Base-by-base conservation (phyloP, 2,888 invertebrate genomes). In the Abscondita cerata region DNA sequence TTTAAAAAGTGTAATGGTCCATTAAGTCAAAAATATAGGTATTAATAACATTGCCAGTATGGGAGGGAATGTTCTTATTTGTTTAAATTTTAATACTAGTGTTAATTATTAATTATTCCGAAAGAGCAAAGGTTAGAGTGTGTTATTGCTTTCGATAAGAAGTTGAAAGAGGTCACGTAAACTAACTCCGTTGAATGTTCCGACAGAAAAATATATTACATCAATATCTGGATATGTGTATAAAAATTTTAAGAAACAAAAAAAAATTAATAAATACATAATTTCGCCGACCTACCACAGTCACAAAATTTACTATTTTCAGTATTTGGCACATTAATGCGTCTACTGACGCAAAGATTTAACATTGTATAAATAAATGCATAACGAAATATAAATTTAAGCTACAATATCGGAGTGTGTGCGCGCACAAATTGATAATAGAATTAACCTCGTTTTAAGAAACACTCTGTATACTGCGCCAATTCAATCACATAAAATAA, bases 71-170 rank as follows among this genome's bases (percentile, higher is more conserved):
- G 16, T 12, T 18, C 12, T n/a, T 19, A 36, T n/a, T 3, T 44
- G 16, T 46, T 46, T 12, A 15, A 62, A 52, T 58, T 57, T 65
- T 65, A 52, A 58, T 65, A 61, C 52, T 63, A 71, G 70, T 74
- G 75, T 73, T 73, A 73, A 72, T 72, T 73, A 72, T 71, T 75
- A 73, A 73, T 74, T 73, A 74, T 72, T 13, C 70, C 73, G 68
- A 59, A 72, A 66, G 72, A 72, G 65, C 71, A 73, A 72, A 73
- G 75, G 72, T 73, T 73, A 71, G 19, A 59, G 59, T 59, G 50
- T 58, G 55, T 62, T 60, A 65, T 56, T 64, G 50, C 44, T 54
- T 51, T 19, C 15, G 64, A 64, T 64, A 64, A 64, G 19, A 9
- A 20, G 53, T 51, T 56, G 15, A 53, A 50, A 56, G 57, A 64